phyloP scores from a whole-genome alignment of 2,888 invertebrate species.

The Rhagophthalmus giganteus region DNA sequence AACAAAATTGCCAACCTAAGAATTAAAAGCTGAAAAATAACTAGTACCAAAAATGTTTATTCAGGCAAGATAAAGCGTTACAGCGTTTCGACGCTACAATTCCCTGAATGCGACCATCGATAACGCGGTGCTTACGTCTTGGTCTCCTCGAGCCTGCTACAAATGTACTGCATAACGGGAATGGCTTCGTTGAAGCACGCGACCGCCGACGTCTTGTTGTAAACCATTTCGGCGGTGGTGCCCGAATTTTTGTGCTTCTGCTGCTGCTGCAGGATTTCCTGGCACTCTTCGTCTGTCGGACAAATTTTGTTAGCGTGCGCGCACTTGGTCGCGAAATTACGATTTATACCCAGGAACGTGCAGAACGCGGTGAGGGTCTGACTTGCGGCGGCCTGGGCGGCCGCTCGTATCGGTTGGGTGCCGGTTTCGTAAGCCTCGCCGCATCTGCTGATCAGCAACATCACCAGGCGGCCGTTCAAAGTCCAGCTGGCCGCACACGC shows the following conservation, averaged over 20 bases:
- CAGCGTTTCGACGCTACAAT: too few species aligned
- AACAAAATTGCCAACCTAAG: too few species aligned
- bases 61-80: too few species aligned
- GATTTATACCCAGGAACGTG: conserved; percentile 70
- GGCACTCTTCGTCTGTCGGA: conserved; percentile 80
- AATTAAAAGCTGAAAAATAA: too few species aligned
- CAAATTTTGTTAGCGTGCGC: too few species aligned
- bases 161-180: conserved; percentile 86
- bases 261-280: conserved; percentile 64
- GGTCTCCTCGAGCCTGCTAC: conserved; percentile 81
- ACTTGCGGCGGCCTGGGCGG: conserved; percentile 87
- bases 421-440: conserved; percentile 80
- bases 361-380: conserved; percentile 87
- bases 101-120: neutral
- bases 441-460: conserved; percentile 82
- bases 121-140: conserved; percentile 67
- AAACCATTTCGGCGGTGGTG: conserved; percentile 59
- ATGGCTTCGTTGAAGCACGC: conserved; percentile 89
- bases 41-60: too few species aligned
- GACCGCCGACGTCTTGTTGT: conserved; percentile 67
- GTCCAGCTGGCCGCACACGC: conserved; percentile 88
- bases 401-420: conserved; percentile 80
- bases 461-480: conserved; percentile 84
- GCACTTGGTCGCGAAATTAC: too few species aligned
- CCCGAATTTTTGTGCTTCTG: conserved; percentile 57